These are phyloP conservation scores for Palythoa grandiflora DNA, from an alignment of 92 coral and sea anemone genomes.

Conservation along the genomic window DNA sequence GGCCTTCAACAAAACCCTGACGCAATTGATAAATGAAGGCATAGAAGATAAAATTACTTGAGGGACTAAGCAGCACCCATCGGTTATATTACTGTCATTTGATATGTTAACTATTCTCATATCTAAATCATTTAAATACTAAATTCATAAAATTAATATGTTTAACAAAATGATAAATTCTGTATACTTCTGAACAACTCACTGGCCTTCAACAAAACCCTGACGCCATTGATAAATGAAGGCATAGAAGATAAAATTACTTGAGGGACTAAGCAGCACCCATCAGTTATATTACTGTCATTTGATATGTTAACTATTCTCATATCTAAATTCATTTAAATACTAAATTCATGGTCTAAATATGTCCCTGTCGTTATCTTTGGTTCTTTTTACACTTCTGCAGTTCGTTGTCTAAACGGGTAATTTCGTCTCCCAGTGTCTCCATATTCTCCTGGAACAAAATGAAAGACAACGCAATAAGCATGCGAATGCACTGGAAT, in stretches of 20 bases:
- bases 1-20: no score
- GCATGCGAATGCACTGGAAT: background rate
- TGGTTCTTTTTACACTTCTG: slow-evolving; percentile 57
- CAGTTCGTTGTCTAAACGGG: slow-evolving; percentile 82
- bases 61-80: no score
- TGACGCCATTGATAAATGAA: no score
- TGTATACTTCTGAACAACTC: no score
- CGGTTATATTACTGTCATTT: no score
- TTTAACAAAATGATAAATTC: no score
- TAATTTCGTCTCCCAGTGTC: slow-evolving; percentile 95
- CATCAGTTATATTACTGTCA: no score
- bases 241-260: no score
- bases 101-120: background rate
- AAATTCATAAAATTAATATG: background rate
- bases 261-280: no score
- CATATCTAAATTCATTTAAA: background rate
- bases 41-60: no score
- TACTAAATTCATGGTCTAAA: background rate
- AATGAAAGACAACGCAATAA: background rate
- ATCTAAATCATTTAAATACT: background rate
- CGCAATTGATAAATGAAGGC: no score
- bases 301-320: background rate
- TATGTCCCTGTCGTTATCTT: slow-evolving; percentile 49
- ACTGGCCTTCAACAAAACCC: no score
- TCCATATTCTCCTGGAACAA: slow-evolving; percentile 90